Percentiles rank a stretch among this genome's conserved stretches.
Conservation (phyloP, 1,140 invertebrate genomes). For the Ips typographus region DNA sequence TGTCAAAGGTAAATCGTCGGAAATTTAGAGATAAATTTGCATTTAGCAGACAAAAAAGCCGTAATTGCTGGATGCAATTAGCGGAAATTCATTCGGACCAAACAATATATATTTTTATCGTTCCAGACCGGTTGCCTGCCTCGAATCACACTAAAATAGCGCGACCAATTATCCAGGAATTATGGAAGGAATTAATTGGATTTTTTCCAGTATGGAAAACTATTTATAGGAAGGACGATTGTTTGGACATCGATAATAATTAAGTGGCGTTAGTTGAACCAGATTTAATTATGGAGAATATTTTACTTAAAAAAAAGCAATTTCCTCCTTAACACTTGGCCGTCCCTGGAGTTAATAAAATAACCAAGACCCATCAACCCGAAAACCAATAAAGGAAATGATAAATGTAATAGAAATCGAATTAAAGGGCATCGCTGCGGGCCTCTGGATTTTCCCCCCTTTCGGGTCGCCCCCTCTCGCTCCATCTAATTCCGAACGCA, state of each 20-base stretch:
- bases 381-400: constrained; percentile 36
- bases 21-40: constrained; percentile 14
- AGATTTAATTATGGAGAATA: no score
- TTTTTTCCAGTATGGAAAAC: constrained; percentile 3
- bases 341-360: constrained; percentile 11
- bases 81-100: constrained; percentile 20
- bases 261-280: no score
- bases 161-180: constrained; percentile 10
- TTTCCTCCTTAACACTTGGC: constrained; percentile 3
- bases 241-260: no score
- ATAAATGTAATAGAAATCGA: constrained; percentile 37
- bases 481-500: constrained; percentile 37
- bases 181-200: constrained; percentile 22
- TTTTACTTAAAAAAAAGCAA: neutral
- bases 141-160: constrained; percentile 5
- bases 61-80: constrained; percentile 19
- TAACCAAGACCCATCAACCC: constrained; percentile 24
- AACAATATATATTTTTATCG: constrained; percentile 33
- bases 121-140: neutral
- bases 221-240: no score
- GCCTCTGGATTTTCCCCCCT: neutral
- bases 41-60: constrained; percentile 17
- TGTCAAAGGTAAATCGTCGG: constrained; percentile 6
- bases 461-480: neutral
- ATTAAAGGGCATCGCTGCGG: constrained; percentile 24